Conservation (phyloP, 2,113 vertebrate genomes). For the Actenoides hombroni region DNA sequence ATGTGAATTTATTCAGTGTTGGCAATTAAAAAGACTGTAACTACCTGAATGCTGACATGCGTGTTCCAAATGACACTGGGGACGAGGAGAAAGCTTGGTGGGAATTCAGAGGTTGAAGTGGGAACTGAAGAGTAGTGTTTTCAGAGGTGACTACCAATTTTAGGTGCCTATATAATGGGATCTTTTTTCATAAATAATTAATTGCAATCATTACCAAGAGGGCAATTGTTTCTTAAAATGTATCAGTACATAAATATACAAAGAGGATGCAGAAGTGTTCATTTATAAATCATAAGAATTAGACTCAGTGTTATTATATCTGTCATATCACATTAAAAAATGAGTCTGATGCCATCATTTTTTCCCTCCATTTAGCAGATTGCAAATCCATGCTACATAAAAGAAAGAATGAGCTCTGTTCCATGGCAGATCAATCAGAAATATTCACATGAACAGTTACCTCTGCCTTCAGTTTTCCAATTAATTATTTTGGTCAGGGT, state of each 20-base stretch:
- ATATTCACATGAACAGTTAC: background rate
- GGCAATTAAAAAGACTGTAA: background rate
- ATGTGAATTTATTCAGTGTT: slow-evolving; percentile 33
- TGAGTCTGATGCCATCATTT: background rate
- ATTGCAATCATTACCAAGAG: background rate
- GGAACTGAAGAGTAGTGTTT: background rate
- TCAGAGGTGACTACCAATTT: background rate
- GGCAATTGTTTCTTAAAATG: background rate
- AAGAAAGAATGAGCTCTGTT: background rate
- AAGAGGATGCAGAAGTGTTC: background rate
- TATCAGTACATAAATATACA: background rate
- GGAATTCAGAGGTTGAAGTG: background rate
- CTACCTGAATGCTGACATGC: background rate
- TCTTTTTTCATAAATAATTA: background rate
- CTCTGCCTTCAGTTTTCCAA: background rate
- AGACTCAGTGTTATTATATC: background rate
- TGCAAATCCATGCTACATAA: background rate
- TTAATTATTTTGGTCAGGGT: background rate
- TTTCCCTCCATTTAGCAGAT: background rate
- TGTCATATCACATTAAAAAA: background rate
- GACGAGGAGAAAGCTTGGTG: background rate
- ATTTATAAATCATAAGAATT: slow-evolving; percentile 10
- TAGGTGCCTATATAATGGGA: background rate
- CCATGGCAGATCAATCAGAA: background rate
- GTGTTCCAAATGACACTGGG: background rate